Evolutionary conservation across 92 coral and sea anemone species (phyloP).

Genomic region (Heteractis magnifica): DNA sequence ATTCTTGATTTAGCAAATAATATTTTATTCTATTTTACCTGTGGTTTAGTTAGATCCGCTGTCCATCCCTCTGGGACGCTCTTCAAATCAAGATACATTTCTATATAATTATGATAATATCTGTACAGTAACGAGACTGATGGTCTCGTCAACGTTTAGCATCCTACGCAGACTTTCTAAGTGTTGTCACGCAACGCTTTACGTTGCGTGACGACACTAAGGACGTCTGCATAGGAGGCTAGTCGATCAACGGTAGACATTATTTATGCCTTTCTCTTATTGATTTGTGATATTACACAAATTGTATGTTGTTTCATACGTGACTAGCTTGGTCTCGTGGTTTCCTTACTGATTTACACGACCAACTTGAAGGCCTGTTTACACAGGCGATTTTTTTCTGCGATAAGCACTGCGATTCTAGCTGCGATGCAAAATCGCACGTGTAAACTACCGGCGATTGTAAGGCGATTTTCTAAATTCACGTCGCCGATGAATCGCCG

Average conservation of each 20-base stretch:
- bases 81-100: background rate
- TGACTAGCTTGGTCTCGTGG: background rate
- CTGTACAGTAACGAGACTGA: background rate
- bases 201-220: no score
- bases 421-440: no score
- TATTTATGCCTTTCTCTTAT: background rate
- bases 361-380: background rate
- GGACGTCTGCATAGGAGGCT: background rate
- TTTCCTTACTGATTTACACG: background rate
- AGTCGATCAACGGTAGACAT: background rate
- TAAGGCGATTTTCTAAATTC: no score
- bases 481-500: no score
- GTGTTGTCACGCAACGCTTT: no score
- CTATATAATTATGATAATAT: background rate
- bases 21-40: background rate
- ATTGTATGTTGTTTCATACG: conserved; percentile 4
- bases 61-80: background rate
- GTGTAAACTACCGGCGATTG: no score
- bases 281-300: background rate
- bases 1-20: background rate
- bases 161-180: no score
- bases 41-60: background rate
- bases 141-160: no score
- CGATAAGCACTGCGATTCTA: no score
- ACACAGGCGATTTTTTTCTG: no score